Percentiles rank a stretch among this genome's conserved stretches.
Evolutionary conservation across 2,113 vertebrate genomes (phyloP).

Genomic region (Lophura nycthemera): DNA sequence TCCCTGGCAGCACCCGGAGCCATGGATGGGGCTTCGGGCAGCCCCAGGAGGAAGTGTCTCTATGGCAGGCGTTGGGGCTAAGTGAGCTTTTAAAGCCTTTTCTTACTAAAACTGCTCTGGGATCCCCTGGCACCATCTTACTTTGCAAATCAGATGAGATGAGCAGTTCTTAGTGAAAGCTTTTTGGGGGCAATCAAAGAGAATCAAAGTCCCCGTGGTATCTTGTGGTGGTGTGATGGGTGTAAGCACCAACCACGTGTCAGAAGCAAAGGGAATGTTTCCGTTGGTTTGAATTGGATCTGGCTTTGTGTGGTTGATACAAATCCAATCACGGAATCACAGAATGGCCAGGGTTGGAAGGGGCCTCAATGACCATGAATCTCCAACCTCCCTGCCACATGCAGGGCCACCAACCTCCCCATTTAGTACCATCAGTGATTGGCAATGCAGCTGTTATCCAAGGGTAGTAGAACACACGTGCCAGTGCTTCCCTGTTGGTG

Average conservation of each 20-base stretch:
- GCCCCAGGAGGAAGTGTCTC: too few species aligned
- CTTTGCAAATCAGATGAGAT: not conserved
- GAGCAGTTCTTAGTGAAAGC: not conserved
- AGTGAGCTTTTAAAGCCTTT: not conserved
- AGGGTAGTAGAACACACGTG: rapidly evolving
- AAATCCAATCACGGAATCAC: not conserved
- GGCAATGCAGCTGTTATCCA: rapidly evolving
- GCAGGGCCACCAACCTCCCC: too few species aligned
- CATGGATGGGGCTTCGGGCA: not conserved
- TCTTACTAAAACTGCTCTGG: not conserved
- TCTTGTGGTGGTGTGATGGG: not conserved
- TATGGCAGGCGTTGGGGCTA: not conserved
- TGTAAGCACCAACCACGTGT: not conserved
- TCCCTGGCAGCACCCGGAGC: too few species aligned
- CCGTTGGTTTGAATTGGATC: not conserved
- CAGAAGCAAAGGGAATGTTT: not conserved
- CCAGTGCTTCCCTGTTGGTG: not conserved
- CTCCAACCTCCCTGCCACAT: too few species aligned
- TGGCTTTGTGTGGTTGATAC: not conserved
- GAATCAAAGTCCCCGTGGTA: not conserved
- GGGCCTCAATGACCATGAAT: too few species aligned
- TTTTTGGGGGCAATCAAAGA: not conserved
- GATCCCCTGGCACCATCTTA: not conserved
- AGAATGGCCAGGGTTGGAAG: too few species aligned
- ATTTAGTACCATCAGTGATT: not conserved